Evolutionary conservation across 2,888 invertebrate species (phyloP).

Genomic region (Anoplius nigerrimus): DNA sequence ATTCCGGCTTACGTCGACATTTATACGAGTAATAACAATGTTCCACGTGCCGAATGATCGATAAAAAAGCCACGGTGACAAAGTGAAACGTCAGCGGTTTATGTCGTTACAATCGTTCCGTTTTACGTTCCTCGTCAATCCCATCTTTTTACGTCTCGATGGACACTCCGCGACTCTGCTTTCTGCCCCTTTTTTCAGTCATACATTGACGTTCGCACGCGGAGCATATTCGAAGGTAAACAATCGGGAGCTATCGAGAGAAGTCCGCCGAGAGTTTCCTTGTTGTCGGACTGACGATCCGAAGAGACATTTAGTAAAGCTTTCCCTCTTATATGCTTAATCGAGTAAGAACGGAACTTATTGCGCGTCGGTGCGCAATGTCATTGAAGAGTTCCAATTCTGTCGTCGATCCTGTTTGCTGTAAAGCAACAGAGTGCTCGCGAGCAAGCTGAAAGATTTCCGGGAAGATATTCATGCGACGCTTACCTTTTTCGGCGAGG

Average conservation of each 20-base stretch:
- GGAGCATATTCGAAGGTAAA: too few species aligned
- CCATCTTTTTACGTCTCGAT: slow-evolving; percentile 32
- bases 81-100: slow-evolving; percentile 65
- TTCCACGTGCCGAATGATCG: slow-evolving; percentile 57
- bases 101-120: slow-evolving; percentile 53
- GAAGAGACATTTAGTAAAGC: too few species aligned
- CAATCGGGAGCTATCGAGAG: too few species aligned
- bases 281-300: too few species aligned
- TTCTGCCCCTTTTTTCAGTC: too few species aligned
- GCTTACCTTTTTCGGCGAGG: slow-evolving; percentile 76
- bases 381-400: background rate
- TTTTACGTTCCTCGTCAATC: slow-evolving; percentile 44
- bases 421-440: too few species aligned
- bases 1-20: slow-evolving; percentile 46
- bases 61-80: slow-evolving; percentile 57
- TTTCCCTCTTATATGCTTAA: too few species aligned
- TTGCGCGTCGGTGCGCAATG: background rate
- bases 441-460: slow-evolving; percentile 30
- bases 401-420: slow-evolving; percentile 10
- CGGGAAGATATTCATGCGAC: slow-evolving; percentile 29
- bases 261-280: too few species aligned
- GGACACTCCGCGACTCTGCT: slow-evolving; percentile 3
- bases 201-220: too few species aligned
- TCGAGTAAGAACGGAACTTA: too few species aligned
- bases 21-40: slow-evolving; percentile 57